These are phyloP conservation scores for Euura saliciscinereae DNA, from an alignment of 1,140 invertebrate species.

Conservation along the genomic window DNA sequence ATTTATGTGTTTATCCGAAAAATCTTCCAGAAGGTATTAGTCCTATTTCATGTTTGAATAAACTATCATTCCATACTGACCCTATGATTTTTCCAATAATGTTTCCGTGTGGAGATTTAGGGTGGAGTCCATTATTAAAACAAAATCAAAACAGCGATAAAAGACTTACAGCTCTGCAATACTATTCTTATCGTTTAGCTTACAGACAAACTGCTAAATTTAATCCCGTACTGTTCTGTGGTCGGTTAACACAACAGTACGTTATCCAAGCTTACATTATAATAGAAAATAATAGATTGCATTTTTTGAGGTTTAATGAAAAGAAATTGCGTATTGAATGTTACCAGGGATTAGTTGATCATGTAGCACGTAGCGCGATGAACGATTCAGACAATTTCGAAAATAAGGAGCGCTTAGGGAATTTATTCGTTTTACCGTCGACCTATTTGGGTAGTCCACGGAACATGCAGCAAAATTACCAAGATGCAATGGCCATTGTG, in stretches of 20 bases:
- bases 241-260: slow-evolving; percentile 25
- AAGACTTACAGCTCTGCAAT: not conserved
- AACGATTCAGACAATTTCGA: slow-evolving; percentile 19
- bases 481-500: slow-evolving; percentile 36
- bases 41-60: slow-evolving; percentile 12
- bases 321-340: slow-evolving; percentile 28
- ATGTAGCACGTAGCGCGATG: slow-evolving; percentile 19
- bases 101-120: slow-evolving; percentile 16
- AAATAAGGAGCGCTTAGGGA: slow-evolving; percentile 15
- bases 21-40: not conserved
- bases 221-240: slow-evolving; percentile 23
- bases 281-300: slow-evolving; percentile 22
- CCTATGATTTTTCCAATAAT: slow-evolving; percentile 18
- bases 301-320: slow-evolving; percentile 29
- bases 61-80: slow-evolving; percentile 15
- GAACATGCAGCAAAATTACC: slow-evolving; percentile 40
- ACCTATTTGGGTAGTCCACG: slow-evolving; percentile 41
- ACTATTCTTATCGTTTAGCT: not conserved
- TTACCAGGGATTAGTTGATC: slow-evolving; percentile 27
- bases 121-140: slow-evolving; percentile 14
- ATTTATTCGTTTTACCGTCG: slow-evolving; percentile 36
- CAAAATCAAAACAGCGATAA: slow-evolving; percentile 10
- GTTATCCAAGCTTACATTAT: slow-evolving; percentile 26
- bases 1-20: slow-evolving; percentile 11
- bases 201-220: slow-evolving; percentile 7